Evolutionary conservation across 2,113 vertebrate genomes (phyloP), one percentile per base, ranked within the genome.

Genomic region (Lophotis ruficrista): DNA sequence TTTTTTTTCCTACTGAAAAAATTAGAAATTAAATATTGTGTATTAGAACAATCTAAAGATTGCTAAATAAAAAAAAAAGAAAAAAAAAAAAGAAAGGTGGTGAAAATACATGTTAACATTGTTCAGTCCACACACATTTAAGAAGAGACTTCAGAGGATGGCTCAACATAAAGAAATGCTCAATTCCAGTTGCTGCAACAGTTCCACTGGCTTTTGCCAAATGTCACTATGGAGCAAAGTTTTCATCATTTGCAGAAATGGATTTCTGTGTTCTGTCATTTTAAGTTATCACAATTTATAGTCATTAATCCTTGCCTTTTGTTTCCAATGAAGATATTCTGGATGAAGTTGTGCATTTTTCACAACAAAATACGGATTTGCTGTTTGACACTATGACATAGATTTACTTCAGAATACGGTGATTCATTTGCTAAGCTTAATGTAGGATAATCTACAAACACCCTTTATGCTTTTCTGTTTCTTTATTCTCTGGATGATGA

Each of bases 51-150:
- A 61, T 4, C 5, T 61, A n/a, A n/a, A 54, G 15, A 23, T 10
- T n/a, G 6, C 2, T 38, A 56, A 47, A 38, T 7, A 33, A 45
- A 43, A 19, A 4, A 13, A 27, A 23, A 23, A 25, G 1, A 30
- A 1, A 2, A 10, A 4, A 4, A 41, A 27, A 30, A 56, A 24
- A 12, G 2, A 0, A 17, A 0, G 1, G 1, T 2, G 9, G 3
- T 22, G 12, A 45, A 71, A 76, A 35, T 6, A 64, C 35, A 23
- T 9, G 2, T 14, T 66, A 25, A 66, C 58, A 37, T 43, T 31
- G 1, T 51, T 62, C 20, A n/a, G 13, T 68, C 2, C 17, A 41
- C 4, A 35, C 3, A 28, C 11, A 43, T 43, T 71, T 69, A 80
- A 72, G 35, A 71, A 56, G 7, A 12, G 73, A 61, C 14, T 33